Base-by-base conservation (phyloP, 2,797 vertebrate genomes). In the Malurus splendens region DNA sequence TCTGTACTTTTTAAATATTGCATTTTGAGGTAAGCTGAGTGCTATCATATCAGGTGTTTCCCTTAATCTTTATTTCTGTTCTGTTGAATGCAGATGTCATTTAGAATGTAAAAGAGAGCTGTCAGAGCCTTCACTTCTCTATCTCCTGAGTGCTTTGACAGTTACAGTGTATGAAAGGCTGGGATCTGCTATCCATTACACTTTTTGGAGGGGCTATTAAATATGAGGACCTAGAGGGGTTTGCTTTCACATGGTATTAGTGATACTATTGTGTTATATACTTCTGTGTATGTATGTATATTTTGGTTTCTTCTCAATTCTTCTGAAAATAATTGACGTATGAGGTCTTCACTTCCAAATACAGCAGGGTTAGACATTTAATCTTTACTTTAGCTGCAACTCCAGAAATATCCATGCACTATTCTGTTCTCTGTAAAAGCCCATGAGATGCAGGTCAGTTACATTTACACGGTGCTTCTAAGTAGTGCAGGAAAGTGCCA, bases 41-140 rank as follows among this genome's bases (percentile, higher is more conserved):
- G 74, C 89, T 92, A 42, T 78, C 54, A 68, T 88, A 52, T 51
- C 59, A 48, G 71, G 93, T 88, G 94, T 95, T 96, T 87, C 90
- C 86, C 90, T 81, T 96, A 96, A 95, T 96, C 95, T 95, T 96
- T 96, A 95, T 95, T 96, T 90, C 92, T 91, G 89, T 81, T 89
- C 89, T 93, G 91, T 96, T 94, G 94, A 94, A 90, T 80, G 62
- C 72, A 90, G 92, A 68, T 91, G 80, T 84, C 91, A 95, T 90
- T 93, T 86, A 89, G 89, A 85, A 91, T 91, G 83, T 90, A 54
- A 76, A 75, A 91, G 89, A 89, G 87, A 89, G 50, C 70, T 89
- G 33, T 90, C 74, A 81, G 92, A 83, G 73, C 77, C 51, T 93
- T 96, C 92, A 91, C 89, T 91, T 42, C 82, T 92, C 79, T 79